phyloP scores from a whole-genome alignment of 2,113 vertebrate species.

The Paratilapia polleni region DNA sequence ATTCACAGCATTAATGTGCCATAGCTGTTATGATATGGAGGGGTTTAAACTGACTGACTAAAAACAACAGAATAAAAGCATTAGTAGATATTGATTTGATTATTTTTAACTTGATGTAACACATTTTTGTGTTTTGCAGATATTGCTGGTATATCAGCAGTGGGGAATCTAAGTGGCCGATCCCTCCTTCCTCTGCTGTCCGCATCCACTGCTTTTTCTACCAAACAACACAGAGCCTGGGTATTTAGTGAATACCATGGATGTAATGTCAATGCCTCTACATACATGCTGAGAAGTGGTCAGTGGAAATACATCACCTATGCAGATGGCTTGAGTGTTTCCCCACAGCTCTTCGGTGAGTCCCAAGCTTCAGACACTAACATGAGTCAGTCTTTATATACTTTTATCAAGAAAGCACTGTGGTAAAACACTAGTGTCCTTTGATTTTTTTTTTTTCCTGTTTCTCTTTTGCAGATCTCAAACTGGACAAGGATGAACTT shows the following conservation, averaged over 20 bases:
- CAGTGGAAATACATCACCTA: slow-evolving; percentile 93
- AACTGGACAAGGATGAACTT: slow-evolving; percentile 88
- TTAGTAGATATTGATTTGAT: background rate
- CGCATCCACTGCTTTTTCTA: background rate
- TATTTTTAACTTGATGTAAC: background rate
- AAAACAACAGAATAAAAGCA: background rate
- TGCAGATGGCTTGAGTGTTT: slow-evolving; percentile 84
- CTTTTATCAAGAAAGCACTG: background rate
- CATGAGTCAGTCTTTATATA: background rate
- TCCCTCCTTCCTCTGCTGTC: slow-evolving; percentile 84
- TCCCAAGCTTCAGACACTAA: background rate
- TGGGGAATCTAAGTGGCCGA: slow-evolving; percentile 85
- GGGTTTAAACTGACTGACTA: background rate
- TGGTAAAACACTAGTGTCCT: background rate
- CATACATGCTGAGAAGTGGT: slow-evolving; percentile 90
- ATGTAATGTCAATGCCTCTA: slow-evolving; percentile 91
- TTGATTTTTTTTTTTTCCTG: background rate
- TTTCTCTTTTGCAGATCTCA: slow-evolving; percentile 84
- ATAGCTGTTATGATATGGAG: background rate
- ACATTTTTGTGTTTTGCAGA: slow-evolving; percentile 76
- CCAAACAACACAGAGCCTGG: slow-evolving; percentile 80
- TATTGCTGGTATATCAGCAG: slow-evolving; percentile 81
- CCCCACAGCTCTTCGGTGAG: slow-evolving; percentile 92
- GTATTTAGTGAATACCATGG: slow-evolving; percentile 95
- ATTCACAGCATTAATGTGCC: background rate